Percentiles rank a stretch among this genome's conserved stretches.
phyloP scores from a whole-genome alignment of 2,797 vertebrate species.

The Hephaestus fuliginosus region DNA sequence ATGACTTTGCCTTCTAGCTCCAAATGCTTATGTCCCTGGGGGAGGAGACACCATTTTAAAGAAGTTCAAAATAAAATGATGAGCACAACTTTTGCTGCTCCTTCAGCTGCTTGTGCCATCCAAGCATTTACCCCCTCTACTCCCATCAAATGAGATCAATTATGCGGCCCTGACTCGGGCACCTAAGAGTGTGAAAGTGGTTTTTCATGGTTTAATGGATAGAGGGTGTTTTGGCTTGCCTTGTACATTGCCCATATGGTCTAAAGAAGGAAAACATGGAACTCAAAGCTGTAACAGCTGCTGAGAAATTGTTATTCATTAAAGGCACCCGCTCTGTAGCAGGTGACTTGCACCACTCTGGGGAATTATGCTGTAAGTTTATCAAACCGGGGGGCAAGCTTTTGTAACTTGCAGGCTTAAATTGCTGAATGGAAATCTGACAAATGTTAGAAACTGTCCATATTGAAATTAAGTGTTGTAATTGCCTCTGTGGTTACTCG shows the following conservation, averaged over 20 bases:
- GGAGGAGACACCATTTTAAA: constrained; percentile 29
- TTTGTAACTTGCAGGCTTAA: constrained; percentile 40
- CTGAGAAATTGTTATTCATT: constrained; percentile 77
- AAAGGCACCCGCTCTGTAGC: constrained; percentile 51
- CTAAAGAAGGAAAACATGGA: constrained; percentile 59
- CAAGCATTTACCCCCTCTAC: constrained; percentile 52
- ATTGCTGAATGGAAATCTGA: constrained; percentile 35
- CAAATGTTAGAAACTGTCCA: constrained; percentile 33
- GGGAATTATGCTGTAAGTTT: constrained; percentile 57
- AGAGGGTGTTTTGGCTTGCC: constrained; percentile 51
- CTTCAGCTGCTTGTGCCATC: constrained; percentile 37
- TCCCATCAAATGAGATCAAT: constrained; percentile 71
- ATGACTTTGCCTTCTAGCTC: constrained; percentile 29
- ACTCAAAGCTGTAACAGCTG: constrained; percentile 72
- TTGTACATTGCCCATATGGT: constrained; percentile 70
- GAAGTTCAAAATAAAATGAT: constrained; percentile 49
- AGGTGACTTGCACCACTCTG: constrained; percentile 62
- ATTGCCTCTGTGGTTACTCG: constrained; percentile 51
- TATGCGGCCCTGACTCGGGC: constrained; percentile 55
- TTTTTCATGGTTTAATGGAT: constrained; percentile 58
- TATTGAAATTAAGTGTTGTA: constrained; percentile 39
- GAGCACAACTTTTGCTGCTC: constrained; percentile 31
- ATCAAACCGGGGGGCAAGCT: constrained; percentile 48
- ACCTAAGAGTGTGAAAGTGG: constrained; percentile 62
- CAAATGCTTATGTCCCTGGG: constrained; percentile 4